A percentile compares a stretch with the other conserved stretches of the same genome.
phyloP scores from a whole-genome alignment of 2,888 invertebrate species.

The Sylvicola cinctus region DNA sequence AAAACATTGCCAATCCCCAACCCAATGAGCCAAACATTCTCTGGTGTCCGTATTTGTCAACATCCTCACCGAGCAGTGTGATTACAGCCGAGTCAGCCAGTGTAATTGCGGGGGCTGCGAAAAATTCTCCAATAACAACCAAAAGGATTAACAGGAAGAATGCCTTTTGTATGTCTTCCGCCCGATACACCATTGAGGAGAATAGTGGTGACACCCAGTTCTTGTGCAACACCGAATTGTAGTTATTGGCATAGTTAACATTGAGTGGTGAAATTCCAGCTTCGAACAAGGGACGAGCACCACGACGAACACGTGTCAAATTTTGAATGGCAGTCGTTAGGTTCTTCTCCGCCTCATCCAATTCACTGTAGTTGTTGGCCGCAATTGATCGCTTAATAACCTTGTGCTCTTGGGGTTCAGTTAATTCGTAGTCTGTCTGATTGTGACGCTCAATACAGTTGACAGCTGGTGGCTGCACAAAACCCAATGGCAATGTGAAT shows the following conservation, averaged over 20 bases:
- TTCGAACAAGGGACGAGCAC: constrained; percentile 16
- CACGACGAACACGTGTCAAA: constrained; percentile 12
- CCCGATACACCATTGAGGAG: constrained; percentile 78
- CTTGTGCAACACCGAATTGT: constrained; percentile 42
- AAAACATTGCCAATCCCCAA: constrained; percentile 98
- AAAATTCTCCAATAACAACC: constrained; percentile 93
- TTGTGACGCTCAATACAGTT: constrained; percentile 55
- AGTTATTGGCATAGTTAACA: constrained; percentile 56
- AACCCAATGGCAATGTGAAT: constrained; percentile 88
- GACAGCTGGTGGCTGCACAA: constrained; percentile 84
- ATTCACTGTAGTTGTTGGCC: constrained; percentile 10
- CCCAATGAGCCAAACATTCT: constrained; percentile 96
- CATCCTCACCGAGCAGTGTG: constrained; percentile 71
- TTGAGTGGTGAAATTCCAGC: constrained; percentile 51
- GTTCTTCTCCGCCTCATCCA: constrained; percentile 14
- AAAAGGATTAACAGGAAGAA: constrained; percentile 85
- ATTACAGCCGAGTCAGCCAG: constrained; percentile 85
- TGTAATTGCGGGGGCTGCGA: constrained; percentile 88
- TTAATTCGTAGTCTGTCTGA: constrained; percentile 39
- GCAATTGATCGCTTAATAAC: constrained; percentile 28
- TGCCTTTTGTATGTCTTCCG: constrained; percentile 75
- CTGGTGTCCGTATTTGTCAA: constrained; percentile 84
- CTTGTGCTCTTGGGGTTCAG: constrained; percentile 30
- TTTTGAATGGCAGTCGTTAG: neutral
- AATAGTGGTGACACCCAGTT: constrained; percentile 79